Percentiles rank a stretch among this genome's conserved stretches.
Conservation (phyloP, 2,888 invertebrate genomes). For the Diaprepes abbreviatus region DNA sequence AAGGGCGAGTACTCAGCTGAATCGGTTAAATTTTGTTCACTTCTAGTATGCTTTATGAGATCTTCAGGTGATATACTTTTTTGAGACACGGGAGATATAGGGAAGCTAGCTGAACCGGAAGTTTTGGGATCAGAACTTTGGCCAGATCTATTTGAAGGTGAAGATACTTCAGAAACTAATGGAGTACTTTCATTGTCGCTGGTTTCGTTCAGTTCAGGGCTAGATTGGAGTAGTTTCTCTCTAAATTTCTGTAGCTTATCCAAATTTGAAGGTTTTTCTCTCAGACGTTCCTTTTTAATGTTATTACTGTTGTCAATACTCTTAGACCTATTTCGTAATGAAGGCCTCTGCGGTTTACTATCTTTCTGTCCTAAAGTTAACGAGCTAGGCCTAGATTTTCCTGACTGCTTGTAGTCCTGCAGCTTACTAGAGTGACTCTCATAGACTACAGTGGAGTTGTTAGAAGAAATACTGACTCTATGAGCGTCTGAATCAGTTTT, state of each 20-base stretch:
- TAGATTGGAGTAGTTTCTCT: conserved; percentile 65
- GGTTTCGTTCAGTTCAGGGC: conserved; percentile 62
- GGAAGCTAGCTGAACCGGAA: conserved; percentile 58
- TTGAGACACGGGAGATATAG: conserved; percentile 56
- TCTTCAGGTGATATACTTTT: conserved; percentile 56
- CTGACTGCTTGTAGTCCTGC: conserved; percentile 54
- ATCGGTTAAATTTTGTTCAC: conserved; percentile 58
- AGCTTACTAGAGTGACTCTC: conserved; percentile 54
- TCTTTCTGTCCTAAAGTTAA: conserved; percentile 58
- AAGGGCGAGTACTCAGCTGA: conserved; percentile 54
- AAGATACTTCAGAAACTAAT: conserved; percentile 70
- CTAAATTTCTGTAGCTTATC: conserved; percentile 63
- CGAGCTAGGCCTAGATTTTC: conserved; percentile 58
- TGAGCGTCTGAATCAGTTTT: conserved; percentile 58
- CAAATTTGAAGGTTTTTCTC: conserved; percentile 50
- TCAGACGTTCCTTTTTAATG: conserved; percentile 53
- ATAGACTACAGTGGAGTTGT: conserved; percentile 54
- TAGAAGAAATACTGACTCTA: conserved; percentile 54
- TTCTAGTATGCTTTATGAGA: conserved; percentile 53
- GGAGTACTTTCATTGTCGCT: conserved; percentile 80
- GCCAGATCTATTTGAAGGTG: conserved; percentile 59
- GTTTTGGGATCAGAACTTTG: conserved; percentile 59
- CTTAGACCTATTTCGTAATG: conserved; percentile 59
- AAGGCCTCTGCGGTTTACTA: conserved; percentile 50
- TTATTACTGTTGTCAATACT: conserved; percentile 60